Evolutionary conservation across 1,140 invertebrate genomes (phyloP).

Genomic region (Drosophila sp.): DNA sequence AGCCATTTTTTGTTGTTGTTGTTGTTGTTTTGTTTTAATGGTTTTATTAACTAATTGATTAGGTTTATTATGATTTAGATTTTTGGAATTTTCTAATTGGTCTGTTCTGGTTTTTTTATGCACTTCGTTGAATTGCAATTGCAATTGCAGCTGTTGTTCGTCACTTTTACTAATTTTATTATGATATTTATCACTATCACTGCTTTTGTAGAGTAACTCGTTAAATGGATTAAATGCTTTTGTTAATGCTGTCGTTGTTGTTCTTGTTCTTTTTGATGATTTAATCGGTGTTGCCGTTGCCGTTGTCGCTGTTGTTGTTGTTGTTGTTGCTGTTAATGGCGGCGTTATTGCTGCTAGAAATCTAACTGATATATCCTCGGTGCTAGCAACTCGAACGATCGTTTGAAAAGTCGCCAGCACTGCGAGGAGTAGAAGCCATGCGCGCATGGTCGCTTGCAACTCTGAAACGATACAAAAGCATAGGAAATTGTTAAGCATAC

Average conservation of each 20-base stretch:
- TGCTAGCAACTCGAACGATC: slow-evolving; percentile 83
- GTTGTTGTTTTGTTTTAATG: slow-evolving; percentile 48
- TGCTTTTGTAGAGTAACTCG: slow-evolving; percentile 56
- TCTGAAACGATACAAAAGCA: slow-evolving; percentile 83
- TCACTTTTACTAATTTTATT: slow-evolving; percentile 60
- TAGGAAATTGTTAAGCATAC: slow-evolving; percentile 73
- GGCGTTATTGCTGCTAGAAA: slow-evolving; percentile 79
- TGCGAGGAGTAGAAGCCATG: slow-evolving; percentile 84
- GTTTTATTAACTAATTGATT: slow-evolving; percentile 71
- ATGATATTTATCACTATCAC: slow-evolving; percentile 62
- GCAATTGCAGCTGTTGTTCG: slow-evolving; percentile 57
- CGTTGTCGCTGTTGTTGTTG: slow-evolving; percentile 23
- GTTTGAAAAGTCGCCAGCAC: slow-evolving; percentile 83
- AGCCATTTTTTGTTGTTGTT: slow-evolving; percentile 29
- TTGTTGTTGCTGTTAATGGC: slow-evolving; percentile 32
- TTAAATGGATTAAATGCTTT: slow-evolving; percentile 72
- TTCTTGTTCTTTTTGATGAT: slow-evolving; percentile 5
- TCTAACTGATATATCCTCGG: slow-evolving; percentile 82
- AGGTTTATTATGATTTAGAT: slow-evolving; percentile 51
- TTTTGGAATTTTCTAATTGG: slow-evolving; percentile 82
- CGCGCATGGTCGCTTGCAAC: slow-evolving; percentile 84
- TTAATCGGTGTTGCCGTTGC: not conserved
- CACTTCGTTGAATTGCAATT: slow-evolving; percentile 72
- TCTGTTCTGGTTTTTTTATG: slow-evolving; percentile 79
- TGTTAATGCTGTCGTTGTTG: slow-evolving; percentile 56